phyloP scores from a whole-genome alignment of 2,888 invertebrate genomes.

The Epirrita christyi region DNA sequence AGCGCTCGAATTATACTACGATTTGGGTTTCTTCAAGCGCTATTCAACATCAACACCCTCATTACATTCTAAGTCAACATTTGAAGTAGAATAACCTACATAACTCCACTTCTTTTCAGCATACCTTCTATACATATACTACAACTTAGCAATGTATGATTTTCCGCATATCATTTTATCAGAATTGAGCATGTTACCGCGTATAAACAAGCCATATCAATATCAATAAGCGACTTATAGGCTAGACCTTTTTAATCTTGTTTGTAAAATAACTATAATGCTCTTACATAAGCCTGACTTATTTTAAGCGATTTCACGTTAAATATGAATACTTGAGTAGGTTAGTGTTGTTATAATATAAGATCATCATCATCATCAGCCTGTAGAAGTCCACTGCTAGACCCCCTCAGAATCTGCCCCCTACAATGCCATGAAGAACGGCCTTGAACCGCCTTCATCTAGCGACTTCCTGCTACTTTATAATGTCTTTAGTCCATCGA shows the following conservation, averaged over 20 bases:
- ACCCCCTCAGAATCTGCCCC: too few relatives aligned
- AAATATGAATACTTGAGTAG: slow-evolving; percentile 6
- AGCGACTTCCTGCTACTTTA: too few relatives aligned
- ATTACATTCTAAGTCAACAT: slow-evolving; percentile 29
- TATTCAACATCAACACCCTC: slow-evolving; percentile 30
- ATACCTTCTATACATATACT: too few relatives aligned
- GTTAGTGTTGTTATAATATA: too few relatives aligned
- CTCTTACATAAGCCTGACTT: slow-evolving; percentile 48
- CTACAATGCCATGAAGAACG: too few relatives aligned
- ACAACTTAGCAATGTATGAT: neutral
- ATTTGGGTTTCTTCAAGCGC: slow-evolving; percentile 41
- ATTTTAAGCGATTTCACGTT: slow-evolving; percentile 43
- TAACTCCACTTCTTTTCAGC: slow-evolving; percentile 5
- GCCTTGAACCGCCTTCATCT: too few relatives aligned
- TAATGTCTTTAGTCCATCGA: too few relatives aligned
- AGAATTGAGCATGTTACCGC: slow-evolving; percentile 7
- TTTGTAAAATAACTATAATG: slow-evolving; percentile 49
- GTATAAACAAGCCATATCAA: slow-evolving; percentile 40
- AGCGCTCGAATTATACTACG: slow-evolving; percentile 48
- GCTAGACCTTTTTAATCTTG: slow-evolving; percentile 50
- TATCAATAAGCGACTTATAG: slow-evolving; percentile 41
- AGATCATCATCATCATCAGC: too few relatives aligned
- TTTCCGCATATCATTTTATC: slow-evolving; percentile 3
- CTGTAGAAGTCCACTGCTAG: too few relatives aligned
- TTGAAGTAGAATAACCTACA: slow-evolving; percentile 17